A percentile compares a stretch with the other conserved stretches of the same genome.
Evolutionary conservation across 2,888 invertebrate species (phyloP).

Genomic region (Dicranocentrus wangi): DNA sequence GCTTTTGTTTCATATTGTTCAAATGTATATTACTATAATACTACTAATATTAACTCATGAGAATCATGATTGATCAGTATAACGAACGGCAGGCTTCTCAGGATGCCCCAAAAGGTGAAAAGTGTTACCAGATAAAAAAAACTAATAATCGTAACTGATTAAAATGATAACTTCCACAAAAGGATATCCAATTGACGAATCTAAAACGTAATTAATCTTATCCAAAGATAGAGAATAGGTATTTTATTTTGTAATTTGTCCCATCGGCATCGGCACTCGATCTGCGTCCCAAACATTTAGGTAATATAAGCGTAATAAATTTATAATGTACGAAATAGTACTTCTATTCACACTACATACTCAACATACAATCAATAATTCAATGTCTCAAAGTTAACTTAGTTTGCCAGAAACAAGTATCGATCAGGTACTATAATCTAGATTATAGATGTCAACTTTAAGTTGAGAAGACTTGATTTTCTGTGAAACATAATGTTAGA

Average conservation of each 20-base stretch:
- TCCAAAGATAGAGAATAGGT: not conserved
- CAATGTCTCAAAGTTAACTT: not conserved
- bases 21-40: no score
- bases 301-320: not conserved
- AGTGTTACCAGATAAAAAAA: slow-evolving; percentile 55
- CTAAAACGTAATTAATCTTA: no score
- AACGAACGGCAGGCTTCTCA: slow-evolving; percentile 32
- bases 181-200: not conserved
- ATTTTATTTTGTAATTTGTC: not conserved
- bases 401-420: not conserved
- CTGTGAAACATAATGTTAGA: slow-evolving; percentile 26
- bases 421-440: no score
- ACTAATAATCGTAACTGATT: slow-evolving; percentile 8
- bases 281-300: not conserved
- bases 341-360: not conserved
- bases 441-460: not conserved
- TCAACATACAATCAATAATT: not conserved
- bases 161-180: not conserved
- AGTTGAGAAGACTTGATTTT: slow-evolving; percentile 47
- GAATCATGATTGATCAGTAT: no score
- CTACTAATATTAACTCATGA: no score
- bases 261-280: not conserved
- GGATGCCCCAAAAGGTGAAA: slow-evolving; percentile 60
- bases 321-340: not conserved
- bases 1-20: no score